Percentiles rank a stretch among this genome's conserved stretches.
These are phyloP conservation scores for Panthera leo DNA, from an alignment of 2,113 vertebrate species.

Conservation along the genomic window DNA sequence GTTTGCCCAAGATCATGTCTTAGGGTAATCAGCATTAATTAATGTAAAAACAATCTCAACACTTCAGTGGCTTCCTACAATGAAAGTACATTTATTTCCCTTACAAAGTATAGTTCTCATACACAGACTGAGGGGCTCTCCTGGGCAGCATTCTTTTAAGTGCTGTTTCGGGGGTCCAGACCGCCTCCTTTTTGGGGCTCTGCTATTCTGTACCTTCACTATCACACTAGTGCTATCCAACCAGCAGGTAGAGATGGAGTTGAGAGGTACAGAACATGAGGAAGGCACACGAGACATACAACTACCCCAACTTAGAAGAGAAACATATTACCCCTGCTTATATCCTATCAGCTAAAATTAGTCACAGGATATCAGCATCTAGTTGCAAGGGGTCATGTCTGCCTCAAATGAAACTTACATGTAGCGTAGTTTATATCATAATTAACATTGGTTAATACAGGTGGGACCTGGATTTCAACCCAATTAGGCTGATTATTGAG, in stretches of 20 bases:
- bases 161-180: not conserved
- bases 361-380: not conserved
- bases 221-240: not conserved
- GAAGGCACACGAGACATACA: not conserved
- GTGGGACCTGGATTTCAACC: not conserved
- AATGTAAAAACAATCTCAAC: slow-evolving; percentile 2
- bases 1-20: not conserved
- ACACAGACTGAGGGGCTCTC: not conserved
- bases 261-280: not conserved
- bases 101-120: not conserved
- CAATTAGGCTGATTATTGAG: not conserved
- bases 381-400: not conserved
- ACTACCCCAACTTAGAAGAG: not conserved
- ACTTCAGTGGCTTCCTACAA: not conserved
- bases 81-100: not conserved
- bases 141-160: not conserved
- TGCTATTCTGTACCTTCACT: not conserved
- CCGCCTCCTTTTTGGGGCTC: not conserved
- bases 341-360: not conserved
- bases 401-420: not conserved
- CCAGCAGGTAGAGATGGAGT: not conserved
- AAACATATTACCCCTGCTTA: not conserved
- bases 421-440: not conserved
- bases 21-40: not conserved
- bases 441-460: not conserved